Base-by-base conservation (phyloP, 2,113 vertebrate species). In the Aphyosemion australe region DNA sequence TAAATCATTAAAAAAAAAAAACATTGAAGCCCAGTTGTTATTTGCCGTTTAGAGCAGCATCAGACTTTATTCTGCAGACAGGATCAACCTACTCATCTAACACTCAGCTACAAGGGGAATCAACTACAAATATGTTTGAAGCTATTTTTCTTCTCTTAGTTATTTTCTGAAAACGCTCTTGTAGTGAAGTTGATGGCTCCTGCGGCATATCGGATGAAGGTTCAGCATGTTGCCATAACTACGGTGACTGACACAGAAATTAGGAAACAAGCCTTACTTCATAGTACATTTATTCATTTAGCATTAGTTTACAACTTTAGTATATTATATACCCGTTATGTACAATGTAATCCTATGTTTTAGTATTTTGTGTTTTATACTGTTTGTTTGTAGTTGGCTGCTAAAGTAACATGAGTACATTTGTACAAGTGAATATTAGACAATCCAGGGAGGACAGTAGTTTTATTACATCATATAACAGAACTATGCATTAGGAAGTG, bases 321-420 rank as follows among this genome's bases (percentile, higher is more conserved):
- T 76, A 46, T 85, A 87, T 83, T 65, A 48, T 77, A 76, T 74
- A 47, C 66, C 48, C 61, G 76, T 73, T 64, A 57, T 86, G 84
- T 81, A 87, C 76, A 90, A 74, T 86, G 58, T 89, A 89, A 84
- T 61, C 82, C 63, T 90, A 85, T 85, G 86, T 86, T 84, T 88
- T 80, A 89, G 78, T 72, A 37, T 74, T 88, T 78, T 88, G 49
- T 82, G 73, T 65, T 76, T 65, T 69, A 54, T 59, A 61, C 57
- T 78, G 59, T 83, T 2, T 26, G 73, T 84, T 31, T 80, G 79
- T 85, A 76, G 76, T 83, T 71, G 83, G 87, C 88, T 91, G 88
- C 90, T 89, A 90, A 87, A 58, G 45, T 77, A 65, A 76, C 47
- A 78, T 79, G 82, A 67, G 87, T 89, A 83, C 79, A 58, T 65